These are phyloP conservation scores for Colletes latitarsis DNA, from an alignment of 1,140 invertebrate genomes.

Conservation along the genomic window DNA sequence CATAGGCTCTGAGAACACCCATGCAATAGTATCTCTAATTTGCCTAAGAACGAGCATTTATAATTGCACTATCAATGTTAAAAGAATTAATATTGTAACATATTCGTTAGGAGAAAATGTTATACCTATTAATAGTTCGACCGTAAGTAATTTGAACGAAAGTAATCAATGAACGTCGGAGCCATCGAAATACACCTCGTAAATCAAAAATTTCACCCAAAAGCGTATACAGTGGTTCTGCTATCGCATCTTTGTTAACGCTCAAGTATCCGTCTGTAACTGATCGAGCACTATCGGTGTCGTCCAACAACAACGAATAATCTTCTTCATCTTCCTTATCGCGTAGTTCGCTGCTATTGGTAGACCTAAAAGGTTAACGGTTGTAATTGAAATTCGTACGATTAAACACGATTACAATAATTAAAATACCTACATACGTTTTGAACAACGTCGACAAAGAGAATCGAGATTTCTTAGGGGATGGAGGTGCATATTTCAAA, in stretches of 20 bases:
- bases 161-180: slow-evolving; percentile 92
- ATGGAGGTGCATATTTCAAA: slow-evolving; percentile 88
- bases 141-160: slow-evolving; percentile 97
- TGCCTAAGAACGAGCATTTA: slow-evolving; percentile 83
- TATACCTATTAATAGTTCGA: slow-evolving; percentile 91
- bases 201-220: slow-evolving; percentile 95
- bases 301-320: slow-evolving; percentile 87
- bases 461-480: slow-evolving; percentile 91
- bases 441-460: slow-evolving; percentile 93
- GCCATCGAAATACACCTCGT: slow-evolving; percentile 92
- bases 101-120: background rate
- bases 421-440: slow-evolving; percentile 81
- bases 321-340: slow-evolving; percentile 87
- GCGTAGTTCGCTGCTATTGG: slow-evolving; percentile 76
- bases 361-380: slow-evolving; percentile 62
- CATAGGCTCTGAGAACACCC: slow-evolving; percentile 95
- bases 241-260: slow-evolving; percentile 90
- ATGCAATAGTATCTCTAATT: slow-evolving; percentile 92
- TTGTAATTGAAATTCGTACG: background rate
- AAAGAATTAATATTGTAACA: too few species aligned
- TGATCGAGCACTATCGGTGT: slow-evolving; percentile 72
- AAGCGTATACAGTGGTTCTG: slow-evolving; percentile 92
- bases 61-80: background rate
- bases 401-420: background rate
- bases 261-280: slow-evolving; percentile 80